Conservation (phyloP, 2,888 invertebrate species). For the Pristionchus entomophagus region DNA sequence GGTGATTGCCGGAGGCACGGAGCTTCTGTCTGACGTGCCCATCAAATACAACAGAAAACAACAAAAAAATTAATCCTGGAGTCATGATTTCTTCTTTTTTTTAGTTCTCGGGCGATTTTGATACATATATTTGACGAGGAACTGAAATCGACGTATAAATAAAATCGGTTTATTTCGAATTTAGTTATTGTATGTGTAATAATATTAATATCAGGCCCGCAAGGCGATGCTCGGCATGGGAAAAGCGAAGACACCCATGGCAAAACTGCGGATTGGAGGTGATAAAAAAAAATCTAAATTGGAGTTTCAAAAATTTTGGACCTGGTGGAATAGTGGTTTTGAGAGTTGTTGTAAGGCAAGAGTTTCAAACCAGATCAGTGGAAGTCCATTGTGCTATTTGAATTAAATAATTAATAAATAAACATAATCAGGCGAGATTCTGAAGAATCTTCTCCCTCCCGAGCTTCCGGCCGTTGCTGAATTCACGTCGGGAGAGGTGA, state of each 20-base stretch:
- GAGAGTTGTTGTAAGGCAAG: too few species aligned
- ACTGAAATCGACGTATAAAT: too few species aligned
- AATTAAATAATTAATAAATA: background rate
- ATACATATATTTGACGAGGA: too few species aligned
- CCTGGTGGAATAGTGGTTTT: background rate
- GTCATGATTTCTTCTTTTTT: too few species aligned
- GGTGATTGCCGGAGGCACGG: slow-evolving; percentile 96
- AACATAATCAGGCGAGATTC: slow-evolving; percentile 58
- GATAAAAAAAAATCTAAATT: background rate
- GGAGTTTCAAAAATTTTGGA: background rate
- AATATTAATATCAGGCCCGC: slow-evolving; percentile 58
- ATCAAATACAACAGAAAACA: slow-evolving; percentile 88
- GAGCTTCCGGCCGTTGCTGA: slow-evolving; percentile 96
- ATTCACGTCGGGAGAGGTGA: slow-evolving; percentile 96
- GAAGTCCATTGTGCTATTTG: background rate
- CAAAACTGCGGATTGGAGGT: slow-evolving; percentile 81
- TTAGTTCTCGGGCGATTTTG: too few species aligned
- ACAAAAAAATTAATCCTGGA: background rate
- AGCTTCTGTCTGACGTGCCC: slow-evolving; percentile 98
- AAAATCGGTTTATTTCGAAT: too few species aligned
- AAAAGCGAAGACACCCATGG: slow-evolving; percentile 86
- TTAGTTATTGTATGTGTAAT: background rate
- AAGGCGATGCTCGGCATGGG: slow-evolving; percentile 86
- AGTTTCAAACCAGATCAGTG: too few species aligned
- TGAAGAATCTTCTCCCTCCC: slow-evolving; percentile 67